Base-by-base conservation (phyloP, 2,797 vertebrate species). In the Danio tinwini region DNA sequence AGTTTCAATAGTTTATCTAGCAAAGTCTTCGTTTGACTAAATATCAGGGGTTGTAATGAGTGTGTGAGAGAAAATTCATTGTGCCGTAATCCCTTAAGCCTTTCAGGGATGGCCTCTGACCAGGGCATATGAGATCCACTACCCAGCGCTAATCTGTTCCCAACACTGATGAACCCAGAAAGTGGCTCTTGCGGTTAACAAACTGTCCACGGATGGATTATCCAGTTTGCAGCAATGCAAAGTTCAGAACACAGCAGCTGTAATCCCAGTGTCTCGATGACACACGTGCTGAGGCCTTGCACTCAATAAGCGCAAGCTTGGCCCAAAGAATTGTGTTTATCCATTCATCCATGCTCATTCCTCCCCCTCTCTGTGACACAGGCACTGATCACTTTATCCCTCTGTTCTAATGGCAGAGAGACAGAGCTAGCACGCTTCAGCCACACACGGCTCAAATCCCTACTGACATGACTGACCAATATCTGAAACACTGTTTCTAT, bases 21-120 rank as follows among this genome's bases (percentile, higher is more conserved):
- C 83, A 78, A 81, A 61, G 81, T 80, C 80, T 82, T 75, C 79
- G 63, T 90, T 91, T 90, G 89, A 90, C 87, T 91, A 90, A 92
- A 93, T 93, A 91, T 92, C 87, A 81, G 86, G 85, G 83, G 71
- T 83, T 87, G 80, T 86, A 77, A 81, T 85, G 86, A 90, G 62
- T 6, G 49, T 19, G 85, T 88, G 74, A 71, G 70, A 82, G 52
- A 83, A 84, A 85, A 82, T 82, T 88, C 74, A 84, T 76, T 64
- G 80, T 47, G 89, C 88, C 91, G 92, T 94, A 94, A 94, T 94
- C 93, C 92, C 72, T 92, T 94, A 94, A 94, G 89, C 90, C 91
- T 88, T 93, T 93, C 91, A 91, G 91, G 90, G 90, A 92, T 93
- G 93, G 90, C 91, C 91, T 92, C 90, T 94, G 93, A 93, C 92